Base-by-base conservation (phyloP, 2,888 invertebrate genomes). In the Formica aserva region DNA sequence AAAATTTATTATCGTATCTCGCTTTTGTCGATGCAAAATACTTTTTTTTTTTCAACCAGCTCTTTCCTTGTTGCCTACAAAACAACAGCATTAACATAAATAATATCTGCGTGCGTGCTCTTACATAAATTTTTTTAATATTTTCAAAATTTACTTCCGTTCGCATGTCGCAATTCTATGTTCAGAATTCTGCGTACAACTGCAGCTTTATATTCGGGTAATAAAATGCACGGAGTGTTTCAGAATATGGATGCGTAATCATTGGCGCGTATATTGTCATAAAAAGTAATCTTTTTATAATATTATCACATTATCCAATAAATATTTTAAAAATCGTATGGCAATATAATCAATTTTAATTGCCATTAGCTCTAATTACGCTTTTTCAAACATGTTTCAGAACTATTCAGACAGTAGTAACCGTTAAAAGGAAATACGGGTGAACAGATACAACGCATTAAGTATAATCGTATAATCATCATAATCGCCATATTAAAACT, bases 1-100 rank as follows among this genome's bases (percentile, higher is more conserved):
- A 71, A 78, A 78, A 78, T 78, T 69, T 78, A 78, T 78, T 57
- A 57, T 35, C 41, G 22, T 45, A 22, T 13, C 60, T 69, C 32
- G 41, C 41, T 57, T 69, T 60, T 48, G 32, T 78, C 57, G 67
- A 67, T 66, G 22, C n/a, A 6, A 26, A 63, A 55, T 0, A 6
- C 26, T 26, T 26, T 22, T 75, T 55, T 71, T 18, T 75, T 78
- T 26, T 69, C 45, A 32, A 4, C 18, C 71, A 78, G 32, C 35
- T 18, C 45, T n/a, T 71, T 60, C 45, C 35, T 41, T 45, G 32
- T 18, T 22, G 22, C 41, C n/a, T 41, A 26, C 66, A n/a, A 63
- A 48, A 32, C 38, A 35, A 29, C 78, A 66, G 48, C 52, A 38
- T 76, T 52, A 77, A 55, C 26, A 26, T 66, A 26, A 32, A 22